Base-by-base conservation (phyloP, 2,888 invertebrate species). In the Leptopilina myrica region DNA sequence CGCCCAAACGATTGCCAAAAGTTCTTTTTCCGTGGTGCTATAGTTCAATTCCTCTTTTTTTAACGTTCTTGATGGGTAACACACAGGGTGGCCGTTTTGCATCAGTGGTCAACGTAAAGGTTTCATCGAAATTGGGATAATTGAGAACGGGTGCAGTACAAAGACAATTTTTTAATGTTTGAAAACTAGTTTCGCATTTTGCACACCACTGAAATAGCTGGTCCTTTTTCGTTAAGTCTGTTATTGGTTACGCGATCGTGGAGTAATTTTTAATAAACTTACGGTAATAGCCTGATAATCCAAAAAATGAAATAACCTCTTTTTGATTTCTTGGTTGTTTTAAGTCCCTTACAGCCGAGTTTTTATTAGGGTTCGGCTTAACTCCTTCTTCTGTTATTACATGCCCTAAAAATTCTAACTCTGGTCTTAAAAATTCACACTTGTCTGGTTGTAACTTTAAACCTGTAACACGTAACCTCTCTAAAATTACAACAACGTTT, bases 261-360 rank as follows among this genome's bases (percentile, higher is more conserved):
- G 62, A 26, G 14, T n/a, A 59, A 33, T 59, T 62, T 59, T 76
- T 76, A 5, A 76, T 76, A 62, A 76, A 76, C 9, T 49, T 56
- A 11, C 76, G 15, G n/a, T 76, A 59, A 76, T 85, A 86, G 11
- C 82, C 82, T 62, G 64, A 20, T 8, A 64, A 26, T 64, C 64
- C 64, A 0, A 76, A 20, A 33, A 76, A 62, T 62, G 59, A 64
- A 40, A 62, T 56, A n/a, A 76, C 62, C 33, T 33, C 33, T 15
- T 59, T 76, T n/a, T 59, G 62, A 11, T 8, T 26, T 15, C 33
- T 76, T 14, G 76, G 76, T 7, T 4, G 20, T 59, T 40, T 59
- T 62, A 76, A 76, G 3, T 76, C 6, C 40, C 40, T 53, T 14
- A 76, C 62, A 1, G 76, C 43, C n/a, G 12, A 8, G 8, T 62